These are phyloP conservation scores for Cosmia trapezina DNA, from an alignment of 2,888 invertebrate species.

Conservation along the genomic window DNA sequence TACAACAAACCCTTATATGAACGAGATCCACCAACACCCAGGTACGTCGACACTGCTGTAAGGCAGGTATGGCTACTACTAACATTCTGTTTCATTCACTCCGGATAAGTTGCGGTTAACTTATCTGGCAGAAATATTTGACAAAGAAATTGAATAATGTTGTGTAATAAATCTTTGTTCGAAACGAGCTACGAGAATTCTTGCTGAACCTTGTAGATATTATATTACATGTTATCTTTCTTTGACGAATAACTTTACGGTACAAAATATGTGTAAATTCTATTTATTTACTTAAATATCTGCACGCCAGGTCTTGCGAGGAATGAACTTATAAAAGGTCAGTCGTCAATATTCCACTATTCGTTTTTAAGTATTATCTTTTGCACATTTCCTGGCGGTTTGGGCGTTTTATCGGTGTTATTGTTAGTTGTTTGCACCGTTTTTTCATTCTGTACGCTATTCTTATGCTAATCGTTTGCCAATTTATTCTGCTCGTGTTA, in stretches of 20 bases:
- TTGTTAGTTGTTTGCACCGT: background rate
- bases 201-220: constrained; percentile 9
- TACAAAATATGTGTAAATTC: background rate
- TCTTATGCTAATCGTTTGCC: background rate
- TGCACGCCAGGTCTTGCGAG: constrained; percentile 49
- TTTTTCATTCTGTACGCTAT: background rate
- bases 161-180: constrained; percentile 27
- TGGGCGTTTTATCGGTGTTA: background rate
- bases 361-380: background rate
- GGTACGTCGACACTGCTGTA: constrained; percentile 34
- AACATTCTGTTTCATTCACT: background rate
- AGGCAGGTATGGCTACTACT: background rate
- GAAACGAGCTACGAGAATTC: background rate
- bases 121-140: background rate
- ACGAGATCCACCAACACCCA: constrained; percentile 45
- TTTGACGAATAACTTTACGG: constrained; percentile 9
- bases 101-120: background rate
- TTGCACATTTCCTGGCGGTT: background rate
- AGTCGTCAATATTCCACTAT: constrained; percentile 20
- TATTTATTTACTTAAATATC: constrained; percentile 26
- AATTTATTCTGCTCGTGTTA: background rate
- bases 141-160: constrained; percentile 10
- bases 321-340: constrained; percentile 42
- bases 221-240: constrained; percentile 11
- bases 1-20: constrained; percentile 71